Conservation (phyloP, 2,797 vertebrate genomes). For the Buphagus erythrorhynchus region DNA sequence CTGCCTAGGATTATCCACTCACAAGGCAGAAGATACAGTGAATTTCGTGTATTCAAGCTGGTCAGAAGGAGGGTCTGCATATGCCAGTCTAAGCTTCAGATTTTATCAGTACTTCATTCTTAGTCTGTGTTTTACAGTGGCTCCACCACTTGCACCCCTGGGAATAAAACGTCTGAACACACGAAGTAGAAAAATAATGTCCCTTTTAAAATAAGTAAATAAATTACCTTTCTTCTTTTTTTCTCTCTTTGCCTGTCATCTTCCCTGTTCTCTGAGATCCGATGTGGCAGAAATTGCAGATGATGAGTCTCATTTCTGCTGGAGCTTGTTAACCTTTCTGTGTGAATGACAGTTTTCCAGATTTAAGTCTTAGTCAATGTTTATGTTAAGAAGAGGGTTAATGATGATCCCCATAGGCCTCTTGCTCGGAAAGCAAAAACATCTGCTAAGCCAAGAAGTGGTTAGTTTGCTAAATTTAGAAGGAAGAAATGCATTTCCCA, state of each 20-base stretch:
- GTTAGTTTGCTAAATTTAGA: constrained; percentile 68
- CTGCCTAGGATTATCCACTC: neutral
- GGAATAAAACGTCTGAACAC: neutral
- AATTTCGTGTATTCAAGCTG: neutral
- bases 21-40: neutral
- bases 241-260: neutral
- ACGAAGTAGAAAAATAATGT: neutral
- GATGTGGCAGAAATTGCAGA: neutral
- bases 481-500: constrained; percentile 44
- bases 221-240: neutral
- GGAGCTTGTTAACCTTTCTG: constrained; percentile 40
- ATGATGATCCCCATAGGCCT: constrained; percentile 51
- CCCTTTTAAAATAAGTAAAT: neutral
- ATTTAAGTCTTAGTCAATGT: constrained; percentile 45
- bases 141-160: neutral
- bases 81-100: neutral
- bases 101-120: neutral
- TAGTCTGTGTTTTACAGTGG: neutral
- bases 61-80: neutral
- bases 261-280: neutral
- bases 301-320: constrained; percentile 13
- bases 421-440: constrained; percentile 46
- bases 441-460: constrained; percentile 64
- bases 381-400: constrained; percentile 64
- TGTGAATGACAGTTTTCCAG: constrained; percentile 42